Percentiles rank a stretch among this genome's conserved stretches.
Evolutionary conservation across 2,888 invertebrate genomes (phyloP).

Genomic region (Homarus gammarus): DNA sequence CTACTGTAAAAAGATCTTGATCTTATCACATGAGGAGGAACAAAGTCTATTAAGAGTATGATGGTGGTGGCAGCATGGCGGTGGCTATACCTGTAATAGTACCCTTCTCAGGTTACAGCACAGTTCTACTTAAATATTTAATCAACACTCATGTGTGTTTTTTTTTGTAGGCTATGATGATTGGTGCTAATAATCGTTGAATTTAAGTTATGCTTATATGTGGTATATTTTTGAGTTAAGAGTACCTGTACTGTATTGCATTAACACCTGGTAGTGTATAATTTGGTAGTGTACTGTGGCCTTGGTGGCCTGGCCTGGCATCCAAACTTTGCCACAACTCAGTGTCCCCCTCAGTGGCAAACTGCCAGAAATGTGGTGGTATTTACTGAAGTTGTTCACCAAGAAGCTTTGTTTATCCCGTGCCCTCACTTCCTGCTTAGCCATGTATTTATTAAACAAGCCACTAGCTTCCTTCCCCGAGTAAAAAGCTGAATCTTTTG

Average conservation of each 20-base stretch:
- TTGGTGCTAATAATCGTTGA: not conserved
- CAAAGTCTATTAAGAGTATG: not conserved
- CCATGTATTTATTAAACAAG: not conserved
- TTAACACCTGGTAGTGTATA: no score
- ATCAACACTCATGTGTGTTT: no score
- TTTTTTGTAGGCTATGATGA: no score
- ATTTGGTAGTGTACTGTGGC: not conserved
- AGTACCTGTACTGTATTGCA: no score
- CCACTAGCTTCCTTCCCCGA: no score
- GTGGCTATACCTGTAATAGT: not conserved
- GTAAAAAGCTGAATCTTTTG: no score
- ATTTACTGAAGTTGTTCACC: no score
- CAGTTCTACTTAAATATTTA: not conserved
- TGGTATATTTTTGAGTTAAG: not conserved
- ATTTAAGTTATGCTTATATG: not conserved
- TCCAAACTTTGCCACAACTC: slow-evolving; percentile 1
- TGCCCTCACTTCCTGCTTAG: not conserved
- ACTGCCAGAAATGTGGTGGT: slow-evolving; percentile 14
- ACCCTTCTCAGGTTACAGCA: not conserved
- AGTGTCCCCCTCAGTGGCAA: not conserved
- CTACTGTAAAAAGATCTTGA: no score
- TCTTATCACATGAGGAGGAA: no score
- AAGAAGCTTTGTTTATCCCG: not conserved
- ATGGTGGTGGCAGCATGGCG: not conserved
- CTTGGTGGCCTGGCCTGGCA: not conserved